Conservation (phyloP, 2,888 invertebrate genomes). For the Frankliniella intonsa region DNA sequence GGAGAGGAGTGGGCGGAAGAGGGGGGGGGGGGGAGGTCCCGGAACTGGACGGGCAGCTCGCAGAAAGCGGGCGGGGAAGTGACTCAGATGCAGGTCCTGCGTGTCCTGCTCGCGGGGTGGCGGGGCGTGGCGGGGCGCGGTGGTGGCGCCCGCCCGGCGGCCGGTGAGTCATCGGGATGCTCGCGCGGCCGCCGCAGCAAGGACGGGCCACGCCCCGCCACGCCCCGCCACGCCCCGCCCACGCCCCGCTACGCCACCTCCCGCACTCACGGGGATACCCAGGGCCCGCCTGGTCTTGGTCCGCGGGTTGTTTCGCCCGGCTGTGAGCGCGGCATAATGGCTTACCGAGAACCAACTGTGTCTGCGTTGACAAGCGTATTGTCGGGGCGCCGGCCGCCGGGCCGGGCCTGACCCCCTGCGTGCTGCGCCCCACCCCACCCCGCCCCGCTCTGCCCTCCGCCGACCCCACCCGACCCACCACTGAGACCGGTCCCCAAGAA, state of each 20-base stretch:
- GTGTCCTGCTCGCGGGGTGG: neutral
- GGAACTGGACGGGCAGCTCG: neutral
- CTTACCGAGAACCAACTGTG: neutral
- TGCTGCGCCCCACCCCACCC: too few species aligned
- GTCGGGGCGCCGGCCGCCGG: neutral
- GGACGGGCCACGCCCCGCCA: neutral
- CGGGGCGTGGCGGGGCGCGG: neutral
- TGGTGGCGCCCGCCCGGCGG: neutral
- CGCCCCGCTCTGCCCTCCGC: too few species aligned
- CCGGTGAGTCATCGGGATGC: conserved; percentile 21
- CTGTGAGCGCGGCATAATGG: neutral
- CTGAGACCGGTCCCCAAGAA: neutral
- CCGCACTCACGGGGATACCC: neutral
- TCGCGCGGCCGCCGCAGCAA: neutral
- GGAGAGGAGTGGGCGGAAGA: neutral
- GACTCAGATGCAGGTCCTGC: conserved; percentile 8
- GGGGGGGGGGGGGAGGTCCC: neutral
- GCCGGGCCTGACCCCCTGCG: too few species aligned
- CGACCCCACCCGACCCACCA: too few species aligned
- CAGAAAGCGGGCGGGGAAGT: conserved; percentile 2
- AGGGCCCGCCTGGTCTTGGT: neutral
- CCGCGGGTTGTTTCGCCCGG: neutral
- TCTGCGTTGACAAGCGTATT: neutral
- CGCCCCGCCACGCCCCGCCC: neutral
- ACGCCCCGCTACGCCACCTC: neutral